Evolutionary conservation across 2,888 invertebrate genomes (phyloP).

Genomic region (Pristionchus maxplancki): DNA sequence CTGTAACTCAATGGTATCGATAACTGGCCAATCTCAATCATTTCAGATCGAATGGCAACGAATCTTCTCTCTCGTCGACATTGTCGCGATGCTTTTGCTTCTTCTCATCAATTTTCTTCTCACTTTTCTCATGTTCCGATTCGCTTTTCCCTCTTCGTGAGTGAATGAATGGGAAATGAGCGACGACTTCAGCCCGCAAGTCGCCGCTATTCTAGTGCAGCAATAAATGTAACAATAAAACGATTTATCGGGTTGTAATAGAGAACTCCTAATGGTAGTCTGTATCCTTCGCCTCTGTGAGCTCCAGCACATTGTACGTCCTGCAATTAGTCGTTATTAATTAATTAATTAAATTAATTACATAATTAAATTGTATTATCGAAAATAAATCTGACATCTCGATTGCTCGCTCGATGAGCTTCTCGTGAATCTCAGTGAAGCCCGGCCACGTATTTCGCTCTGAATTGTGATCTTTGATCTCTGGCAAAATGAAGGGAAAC

Average conservation of each 20-base stretch:
- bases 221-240: not conserved
- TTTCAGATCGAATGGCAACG: slow-evolving; percentile 66
- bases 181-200: not conserved
- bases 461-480: not conserved
- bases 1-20: not conserved
- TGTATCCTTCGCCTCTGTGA: slow-evolving; percentile 1
- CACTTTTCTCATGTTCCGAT: slow-evolving; percentile 59
- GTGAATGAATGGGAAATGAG: not conserved
- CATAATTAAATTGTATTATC: not conserved
- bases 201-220: not conserved
- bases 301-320: slow-evolving; percentile 22
- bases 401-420: slow-evolving; percentile 8
- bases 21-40: not conserved
- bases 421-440: slow-evolving; percentile 36
- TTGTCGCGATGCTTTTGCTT: slow-evolving; percentile 62
- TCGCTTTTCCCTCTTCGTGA: slow-evolving; percentile 38
- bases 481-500: not conserved
- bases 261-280: not conserved
- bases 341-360: not conserved
- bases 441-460: slow-evolving; percentile 22
- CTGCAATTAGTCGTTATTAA: not conserved
- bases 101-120: slow-evolving; percentile 61
- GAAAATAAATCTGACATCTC: slow-evolving; percentile 19
- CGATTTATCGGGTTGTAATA: not conserved
- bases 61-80: slow-evolving; percentile 66